phyloP scores from a whole-genome alignment of 2,888 invertebrate genomes.

The Halocaridina rubra region DNA sequence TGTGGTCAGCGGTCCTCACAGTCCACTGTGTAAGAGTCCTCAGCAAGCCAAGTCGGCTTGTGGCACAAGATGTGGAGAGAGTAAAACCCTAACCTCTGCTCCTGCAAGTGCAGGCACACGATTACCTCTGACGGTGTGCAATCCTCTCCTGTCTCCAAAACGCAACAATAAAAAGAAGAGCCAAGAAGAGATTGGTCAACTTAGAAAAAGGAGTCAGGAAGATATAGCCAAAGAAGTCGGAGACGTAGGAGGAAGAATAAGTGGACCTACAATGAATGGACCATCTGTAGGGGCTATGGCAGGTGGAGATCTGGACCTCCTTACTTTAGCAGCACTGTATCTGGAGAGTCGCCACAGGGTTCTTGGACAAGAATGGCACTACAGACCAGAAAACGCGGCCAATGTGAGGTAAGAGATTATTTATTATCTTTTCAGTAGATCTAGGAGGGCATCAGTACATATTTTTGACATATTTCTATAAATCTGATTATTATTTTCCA shows the following conservation, averaged over 20 bases:
- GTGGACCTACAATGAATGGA: not conserved
- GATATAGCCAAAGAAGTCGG: not conserved
- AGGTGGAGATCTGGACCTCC: conserved; percentile 46
- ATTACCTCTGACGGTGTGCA: conserved; percentile 25
- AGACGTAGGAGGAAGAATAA: not conserved
- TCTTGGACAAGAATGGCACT: conserved; percentile 54
- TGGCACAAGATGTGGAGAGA: not conserved
- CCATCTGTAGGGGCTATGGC: not conserved
- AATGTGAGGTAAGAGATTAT: conserved; percentile 40
- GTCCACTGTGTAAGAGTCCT: not conserved
- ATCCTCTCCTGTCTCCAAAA: conserved; percentile 28
- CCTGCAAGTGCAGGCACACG: conserved; percentile 43
- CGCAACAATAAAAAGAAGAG: not conserved
- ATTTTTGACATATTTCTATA: too few species aligned
- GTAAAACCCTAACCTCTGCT: not conserved
- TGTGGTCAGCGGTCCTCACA: not conserved
- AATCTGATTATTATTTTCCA: too few species aligned
- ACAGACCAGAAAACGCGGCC: conserved; percentile 4
- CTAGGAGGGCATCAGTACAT: too few species aligned
- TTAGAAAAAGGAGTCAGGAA: not conserved
- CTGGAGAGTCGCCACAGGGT: conserved; percentile 55
- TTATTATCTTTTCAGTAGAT: too few species aligned
- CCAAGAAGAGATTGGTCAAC: not conserved
- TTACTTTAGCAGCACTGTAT: conserved; percentile 57
- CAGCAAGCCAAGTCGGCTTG: conserved; percentile 7